Conservation (phyloP, 2,888 invertebrate genomes). For the Dolichomitus sp. region DNA sequence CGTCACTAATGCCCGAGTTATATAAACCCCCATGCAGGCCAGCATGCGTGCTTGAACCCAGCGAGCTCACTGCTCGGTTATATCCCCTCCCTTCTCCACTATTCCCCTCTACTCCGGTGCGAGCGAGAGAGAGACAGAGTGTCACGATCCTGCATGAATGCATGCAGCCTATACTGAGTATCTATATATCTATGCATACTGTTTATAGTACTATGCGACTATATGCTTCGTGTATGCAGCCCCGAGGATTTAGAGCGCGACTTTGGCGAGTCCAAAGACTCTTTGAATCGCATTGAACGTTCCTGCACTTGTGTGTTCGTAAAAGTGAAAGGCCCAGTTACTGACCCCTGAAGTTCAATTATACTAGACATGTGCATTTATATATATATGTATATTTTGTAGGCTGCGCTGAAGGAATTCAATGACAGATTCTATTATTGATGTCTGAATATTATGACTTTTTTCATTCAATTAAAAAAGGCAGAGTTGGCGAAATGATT, state of each 20-base stretch:
- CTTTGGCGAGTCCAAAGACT: not conserved
- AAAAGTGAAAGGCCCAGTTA: conserved; percentile 15
- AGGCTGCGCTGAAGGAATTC: too few species aligned
- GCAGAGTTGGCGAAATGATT: too few species aligned
- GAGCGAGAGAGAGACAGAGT: conserved; percentile 11
- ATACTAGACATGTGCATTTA: not conserved
- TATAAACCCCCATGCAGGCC: conserved; percentile 81
- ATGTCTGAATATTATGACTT: too few species aligned
- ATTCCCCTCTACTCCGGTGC: too few species aligned
- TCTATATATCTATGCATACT: conserved; percentile 22
- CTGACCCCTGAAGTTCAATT: not conserved
- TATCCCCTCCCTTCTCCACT: not conserved
- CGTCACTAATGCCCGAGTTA: conserved; percentile 82
- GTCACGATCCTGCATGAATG: conserved; percentile 52
- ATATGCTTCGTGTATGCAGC: conserved; percentile 1
- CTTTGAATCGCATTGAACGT: conserved; percentile 12
- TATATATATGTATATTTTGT: not conserved
- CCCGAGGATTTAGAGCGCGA: conserved; percentile 21
- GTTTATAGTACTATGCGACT: conserved; percentile 22
- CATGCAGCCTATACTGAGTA: conserved; percentile 23
- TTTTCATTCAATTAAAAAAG: too few species aligned
- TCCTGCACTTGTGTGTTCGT: not conserved
- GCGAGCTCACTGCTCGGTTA: conserved; percentile 56
- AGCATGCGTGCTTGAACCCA: conserved; percentile 66
- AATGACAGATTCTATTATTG: too few species aligned